These are phyloP conservation scores for Tragelaphus strepsiceros DNA, from an alignment of 2,113 vertebrate species.

Conservation along the genomic window DNA sequence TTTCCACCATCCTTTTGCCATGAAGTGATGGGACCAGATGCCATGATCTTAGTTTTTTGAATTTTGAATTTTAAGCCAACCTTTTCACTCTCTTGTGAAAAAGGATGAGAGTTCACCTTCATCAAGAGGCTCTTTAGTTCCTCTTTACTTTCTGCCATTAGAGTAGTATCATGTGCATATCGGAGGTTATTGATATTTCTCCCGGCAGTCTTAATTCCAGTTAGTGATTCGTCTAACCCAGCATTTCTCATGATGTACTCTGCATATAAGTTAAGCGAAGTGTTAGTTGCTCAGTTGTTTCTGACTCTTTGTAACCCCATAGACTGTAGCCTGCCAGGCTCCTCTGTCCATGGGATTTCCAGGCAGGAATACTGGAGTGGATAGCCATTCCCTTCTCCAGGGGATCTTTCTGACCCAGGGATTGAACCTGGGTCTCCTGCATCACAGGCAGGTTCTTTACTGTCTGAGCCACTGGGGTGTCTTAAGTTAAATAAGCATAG, in stretches of 20 bases:
- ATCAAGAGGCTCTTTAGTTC: background rate
- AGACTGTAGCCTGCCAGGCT: background rate
- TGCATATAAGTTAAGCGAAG: background rate
- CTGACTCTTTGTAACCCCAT: background rate
- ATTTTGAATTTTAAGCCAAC: background rate
- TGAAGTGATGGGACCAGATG: background rate
- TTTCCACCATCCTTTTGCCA: background rate
- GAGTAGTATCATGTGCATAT: background rate
- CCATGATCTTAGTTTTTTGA: background rate
- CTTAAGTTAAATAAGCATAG: background rate
- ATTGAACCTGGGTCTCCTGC: background rate
- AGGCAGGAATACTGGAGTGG: background rate
- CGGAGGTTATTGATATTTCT: background rate
- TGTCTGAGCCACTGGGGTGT: background rate
- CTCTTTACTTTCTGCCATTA: background rate
- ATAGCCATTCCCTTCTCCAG: background rate
- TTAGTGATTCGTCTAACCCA: background rate
- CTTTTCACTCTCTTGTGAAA: background rate
- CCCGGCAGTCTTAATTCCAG: background rate
- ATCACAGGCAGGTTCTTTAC: background rate
- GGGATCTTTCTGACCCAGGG: background rate
- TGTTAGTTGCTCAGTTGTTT: background rate
- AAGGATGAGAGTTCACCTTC: background rate
- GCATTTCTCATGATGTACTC: background rate
- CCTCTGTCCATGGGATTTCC: background rate